Evolutionary conservation across 2,888 invertebrate genomes (phyloP), one percentile per base, ranked within the genome.

Genomic region (Rhagonycha fulva): DNA sequence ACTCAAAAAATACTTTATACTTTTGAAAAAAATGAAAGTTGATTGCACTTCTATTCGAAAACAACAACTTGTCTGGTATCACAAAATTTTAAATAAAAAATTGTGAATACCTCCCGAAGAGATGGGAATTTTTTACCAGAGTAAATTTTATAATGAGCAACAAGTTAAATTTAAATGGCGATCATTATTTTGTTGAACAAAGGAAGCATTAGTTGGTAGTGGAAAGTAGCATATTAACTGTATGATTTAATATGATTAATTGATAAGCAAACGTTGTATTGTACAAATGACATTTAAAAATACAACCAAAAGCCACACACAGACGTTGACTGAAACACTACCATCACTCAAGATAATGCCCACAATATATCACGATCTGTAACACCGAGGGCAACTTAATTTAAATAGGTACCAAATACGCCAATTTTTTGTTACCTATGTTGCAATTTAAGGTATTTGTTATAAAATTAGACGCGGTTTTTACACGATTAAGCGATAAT

Each of bases 291-390:
- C 83, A 83, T 83, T 84, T 83, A 24, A 83, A 83, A 82, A 84
- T 82, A 80, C 81, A 82, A 82, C 82, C 83, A 82, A 83, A 81
- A 83, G 84, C 82, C 82, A 83, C 82, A 82, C 82, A 83, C 81
- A 84, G 85, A 85, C 85, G 82, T 84, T 85, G 85, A 85, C 84
- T 84, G 83, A 85, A 84, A 83, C 79, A 81, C 82, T 82, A 81
- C 84, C 84, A 85, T 85, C 85, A 82, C 82, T 85, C 85, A 85
- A 84, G 83, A 84, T 85, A 84, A 85, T 84, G 82, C 82, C 81
- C 79, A 76, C 79, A 79, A 79, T 81, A 79, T 81, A 75, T 81
- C 78, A 79, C 30, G 68, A 78, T 79, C 74, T 71, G 74, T 76
- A 74, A 68, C 75, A 72, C 68, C 30, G 66, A 72, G 78, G 78